phyloP scores from a whole-genome alignment of 2,888 invertebrate species.

The Flabesymbios commensalis region DNA sequence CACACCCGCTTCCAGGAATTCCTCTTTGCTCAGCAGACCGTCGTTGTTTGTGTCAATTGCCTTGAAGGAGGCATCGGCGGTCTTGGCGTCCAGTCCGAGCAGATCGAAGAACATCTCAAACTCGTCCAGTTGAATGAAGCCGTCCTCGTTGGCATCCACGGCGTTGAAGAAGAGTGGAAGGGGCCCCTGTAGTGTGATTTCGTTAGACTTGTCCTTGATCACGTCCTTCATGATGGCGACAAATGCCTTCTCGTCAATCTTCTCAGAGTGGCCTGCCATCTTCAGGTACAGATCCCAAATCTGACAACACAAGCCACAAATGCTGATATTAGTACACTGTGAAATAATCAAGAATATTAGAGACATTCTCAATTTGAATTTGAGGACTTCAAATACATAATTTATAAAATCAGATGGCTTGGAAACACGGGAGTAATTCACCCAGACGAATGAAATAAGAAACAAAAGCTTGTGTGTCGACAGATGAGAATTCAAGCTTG shows the following conservation, averaged over 20 bases:
- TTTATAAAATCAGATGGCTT: too few species aligned
- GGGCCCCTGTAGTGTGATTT: conserved; percentile 27
- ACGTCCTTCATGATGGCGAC: conserved; percentile 20
- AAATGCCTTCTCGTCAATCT: conserved; percentile 20
- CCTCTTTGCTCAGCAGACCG: conserved; percentile 41
- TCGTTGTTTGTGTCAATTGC: conserved; percentile 43
- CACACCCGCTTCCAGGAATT: conserved; percentile 46
- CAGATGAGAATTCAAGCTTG: too few species aligned
- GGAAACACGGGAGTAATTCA: too few species aligned
- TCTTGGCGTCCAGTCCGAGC: conserved; percentile 21
- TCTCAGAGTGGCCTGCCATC: conserved; percentile 10
- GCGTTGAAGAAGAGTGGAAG: conserved; percentile 34
- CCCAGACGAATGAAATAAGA: too few species aligned
- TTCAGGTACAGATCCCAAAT: conserved; percentile 33
- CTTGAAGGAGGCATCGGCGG: conserved; percentile 34
- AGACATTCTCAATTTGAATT: too few species aligned
- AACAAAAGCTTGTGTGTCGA: too few species aligned
- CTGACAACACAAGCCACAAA: too few species aligned
- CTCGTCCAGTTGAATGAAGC: conserved; percentile 24
- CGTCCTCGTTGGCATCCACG: conserved; percentile 34
- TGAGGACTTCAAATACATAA: too few species aligned
- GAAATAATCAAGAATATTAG: too few species aligned
- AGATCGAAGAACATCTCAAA: conserved; percentile 32
- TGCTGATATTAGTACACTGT: too few species aligned
- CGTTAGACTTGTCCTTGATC: conserved; percentile 13